A percentile compares a stretch with the other conserved stretches of the same genome.
Conservation (phyloP, 2,113 vertebrate genomes). For the Pantherophis guttatus region DNA sequence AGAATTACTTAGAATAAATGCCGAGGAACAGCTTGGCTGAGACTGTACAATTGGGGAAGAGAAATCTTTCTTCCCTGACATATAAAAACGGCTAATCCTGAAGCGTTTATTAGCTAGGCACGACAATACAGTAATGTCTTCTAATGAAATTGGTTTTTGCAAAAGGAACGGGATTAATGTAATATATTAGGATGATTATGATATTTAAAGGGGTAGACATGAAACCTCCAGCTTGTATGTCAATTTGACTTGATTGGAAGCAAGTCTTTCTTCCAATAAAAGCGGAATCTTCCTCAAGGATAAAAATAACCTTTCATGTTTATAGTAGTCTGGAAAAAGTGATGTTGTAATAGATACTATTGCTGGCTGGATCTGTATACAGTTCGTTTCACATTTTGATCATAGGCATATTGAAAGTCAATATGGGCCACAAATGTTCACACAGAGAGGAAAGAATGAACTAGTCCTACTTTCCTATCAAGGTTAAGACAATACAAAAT, state of each 20-base stretch:
- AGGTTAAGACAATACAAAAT: conserved; percentile 10
- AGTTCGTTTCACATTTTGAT: not conserved
- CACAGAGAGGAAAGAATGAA: not conserved
- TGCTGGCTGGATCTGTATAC: not conserved
- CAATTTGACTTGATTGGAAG: not conserved
- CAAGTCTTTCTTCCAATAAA: not conserved
- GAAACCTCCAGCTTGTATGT: not conserved
- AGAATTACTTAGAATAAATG: not conserved
- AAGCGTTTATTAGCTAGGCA: not conserved
- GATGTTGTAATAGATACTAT: not conserved
- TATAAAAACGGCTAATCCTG: not conserved
- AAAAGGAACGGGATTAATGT: not conserved
- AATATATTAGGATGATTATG: not conserved
- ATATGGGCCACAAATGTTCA: not conserved
- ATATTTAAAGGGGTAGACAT: not conserved
- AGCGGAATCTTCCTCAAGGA: not conserved
- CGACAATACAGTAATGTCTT: no score
- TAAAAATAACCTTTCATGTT: not conserved
- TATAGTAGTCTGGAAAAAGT: not conserved
- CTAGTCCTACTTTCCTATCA: not conserved
- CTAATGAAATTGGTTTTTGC: not conserved
- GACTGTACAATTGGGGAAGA: not conserved
- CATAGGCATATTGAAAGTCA: not conserved
- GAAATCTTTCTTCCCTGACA: not conserved
- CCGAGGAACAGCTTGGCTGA: not conserved